phyloP scores from a whole-genome alignment of 1,140 invertebrate genomes.

The Drosophila sproati region DNA sequence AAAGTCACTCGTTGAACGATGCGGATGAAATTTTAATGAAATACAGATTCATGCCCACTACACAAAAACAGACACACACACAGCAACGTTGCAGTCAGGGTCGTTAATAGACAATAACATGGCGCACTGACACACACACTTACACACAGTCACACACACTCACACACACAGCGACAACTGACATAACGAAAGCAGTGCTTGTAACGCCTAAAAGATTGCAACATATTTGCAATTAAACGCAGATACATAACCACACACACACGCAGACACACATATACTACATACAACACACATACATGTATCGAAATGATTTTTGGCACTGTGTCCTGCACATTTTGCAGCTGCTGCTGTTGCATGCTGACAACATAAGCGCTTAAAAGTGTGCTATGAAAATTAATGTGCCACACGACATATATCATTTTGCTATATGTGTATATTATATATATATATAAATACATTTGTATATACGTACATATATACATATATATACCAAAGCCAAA shows the following conservation, averaged over 20 bases:
- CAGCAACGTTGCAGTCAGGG: constrained; percentile 53
- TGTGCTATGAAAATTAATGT: constrained; percentile 75
- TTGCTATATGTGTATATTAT: not conserved
- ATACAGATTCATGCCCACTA: constrained; percentile 72
- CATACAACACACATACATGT: not conserved
- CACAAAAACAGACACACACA: constrained; percentile 22
- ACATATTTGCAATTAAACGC: constrained; percentile 81
- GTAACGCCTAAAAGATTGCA: constrained; percentile 78
- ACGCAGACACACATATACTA: constrained; percentile 16
- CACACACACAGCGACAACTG: constrained; percentile 33
- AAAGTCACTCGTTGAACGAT: constrained; percentile 83
- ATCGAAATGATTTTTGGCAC: constrained; percentile 11
- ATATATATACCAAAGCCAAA: constrained; percentile 2
- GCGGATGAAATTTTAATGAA: constrained; percentile 83
- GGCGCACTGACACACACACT: constrained; percentile 38
- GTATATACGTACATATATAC: constrained; percentile 44
- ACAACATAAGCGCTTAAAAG: constrained; percentile 74
- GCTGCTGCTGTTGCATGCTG: constrained; percentile 65
- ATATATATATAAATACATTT: not conserved
- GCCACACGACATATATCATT: constrained; percentile 52
- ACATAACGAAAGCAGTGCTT: constrained; percentile 69
- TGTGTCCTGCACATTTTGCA: constrained; percentile 34
- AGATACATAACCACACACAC: constrained; percentile 38
- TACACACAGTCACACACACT: constrained; percentile 5
- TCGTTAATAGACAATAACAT: constrained; percentile 75